Base-by-base conservation (phyloP, 2,797 vertebrate genomes). In the Tapera naevia region DNA sequence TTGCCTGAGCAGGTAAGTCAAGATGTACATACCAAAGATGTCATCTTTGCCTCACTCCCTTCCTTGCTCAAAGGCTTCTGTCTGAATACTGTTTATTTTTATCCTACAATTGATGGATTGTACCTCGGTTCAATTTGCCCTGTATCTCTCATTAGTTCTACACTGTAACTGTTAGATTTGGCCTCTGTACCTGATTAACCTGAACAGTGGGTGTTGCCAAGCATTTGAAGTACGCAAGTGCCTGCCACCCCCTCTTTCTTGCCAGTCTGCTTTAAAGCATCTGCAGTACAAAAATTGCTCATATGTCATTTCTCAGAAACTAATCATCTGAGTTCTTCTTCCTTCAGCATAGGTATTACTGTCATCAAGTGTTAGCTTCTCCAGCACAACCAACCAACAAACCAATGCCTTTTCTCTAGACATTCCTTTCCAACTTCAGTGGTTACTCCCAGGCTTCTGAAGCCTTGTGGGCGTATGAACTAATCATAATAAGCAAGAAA, bases 21-120 rank as follows among this genome's bases (percentile, higher is more conserved):
- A 86, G 83, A 90, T 37, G 57, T 28, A 94, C 91, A 89, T 51
- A 94, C 80, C 74, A 46, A 88, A 91, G 64, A 90, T 90, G 83
- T 85, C 91, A 87, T 43, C 67, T 70, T 88, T 43, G 76, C 86
- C 76, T 93, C 76, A 22, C 41, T 90, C 88, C 83, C 67, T 61
- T 94, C 76, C 80, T 86, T 61, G 83, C 93, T 93, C 1, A 0
- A 90, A 94, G 95, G 83, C 88, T 91, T 87, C 83, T 88, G 54
- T 75, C 88, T 54, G 60, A 91, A 50, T 35, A 51, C 24, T 91
- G 64, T 80, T 95, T 86, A 93, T 86, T 95, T 94, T 90, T 94
- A 94, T 58, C 78, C 78, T 86, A 32, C 41, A 80, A 41, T 1
- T 94, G 86, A 95, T 43, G 28, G 62, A 84, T 7, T 70, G 70